Percentiles rank a stretch among this genome's conserved stretches.
These are phyloP conservation scores for Cerastoderma edule DNA, from an alignment of 2,888 invertebrate genomes.

Conservation along the genomic window DNA sequence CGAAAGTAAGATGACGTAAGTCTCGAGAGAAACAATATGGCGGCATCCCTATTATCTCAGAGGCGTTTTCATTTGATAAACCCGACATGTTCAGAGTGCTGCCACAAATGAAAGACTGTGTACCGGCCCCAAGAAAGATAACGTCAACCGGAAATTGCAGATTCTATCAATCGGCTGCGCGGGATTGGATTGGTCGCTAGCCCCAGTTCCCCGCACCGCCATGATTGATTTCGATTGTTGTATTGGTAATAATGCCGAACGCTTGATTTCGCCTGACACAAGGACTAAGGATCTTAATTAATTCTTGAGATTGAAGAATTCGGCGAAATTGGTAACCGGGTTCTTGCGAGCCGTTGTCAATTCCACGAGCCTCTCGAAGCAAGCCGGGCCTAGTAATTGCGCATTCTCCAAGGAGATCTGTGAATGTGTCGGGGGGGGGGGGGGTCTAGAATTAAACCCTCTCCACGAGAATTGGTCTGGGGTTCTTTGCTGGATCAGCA, in stretches of 20 bases:
- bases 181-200: slow-evolving; percentile 44
- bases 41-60: too few relatives aligned
- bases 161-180: slow-evolving; percentile 48
- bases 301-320: slow-evolving; percentile 27
- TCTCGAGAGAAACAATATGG: too few relatives aligned
- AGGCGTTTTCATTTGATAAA: too few relatives aligned
- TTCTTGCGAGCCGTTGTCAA: slow-evolving; percentile 24
- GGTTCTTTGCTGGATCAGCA: too few relatives aligned
- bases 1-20: too few relatives aligned
- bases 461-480: too few relatives aligned
- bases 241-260: slow-evolving; percentile 40
- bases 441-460: too few relatives aligned
- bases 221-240: slow-evolving; percentile 42
- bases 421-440: too few relatives aligned
- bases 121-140: too few relatives aligned
- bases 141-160: slow-evolving; percentile 55
- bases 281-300: slow-evolving; percentile 17
- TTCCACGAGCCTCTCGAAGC: slow-evolving; percentile 19
- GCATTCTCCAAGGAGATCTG: too few relatives aligned
- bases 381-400: slow-evolving; percentile 14
- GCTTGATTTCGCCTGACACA: slow-evolving; percentile 21
- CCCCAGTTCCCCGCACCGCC: slow-evolving; percentile 9
- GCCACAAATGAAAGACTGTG: too few relatives aligned
- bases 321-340: slow-evolving; percentile 16
- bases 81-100: too few relatives aligned